Evolutionary conservation across 2,888 invertebrate species (phyloP).

Genomic region (Phytoseiulus persimilis): DNA sequence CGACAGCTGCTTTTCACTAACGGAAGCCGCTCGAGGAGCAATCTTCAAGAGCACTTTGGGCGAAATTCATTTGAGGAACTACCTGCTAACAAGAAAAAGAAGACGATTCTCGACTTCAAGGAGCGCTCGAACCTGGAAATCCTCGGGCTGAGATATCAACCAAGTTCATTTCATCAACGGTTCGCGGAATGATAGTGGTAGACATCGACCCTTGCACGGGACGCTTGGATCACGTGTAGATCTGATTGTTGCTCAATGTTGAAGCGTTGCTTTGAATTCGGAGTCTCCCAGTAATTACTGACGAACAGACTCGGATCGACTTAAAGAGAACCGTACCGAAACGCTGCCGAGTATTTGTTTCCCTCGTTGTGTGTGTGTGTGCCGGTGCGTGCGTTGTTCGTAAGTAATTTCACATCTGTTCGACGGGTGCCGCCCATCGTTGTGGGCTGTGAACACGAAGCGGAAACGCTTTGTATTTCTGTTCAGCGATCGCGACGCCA

Average conservation of each 20-base stretch:
- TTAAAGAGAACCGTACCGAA: background rate
- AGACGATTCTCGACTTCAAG: background rate
- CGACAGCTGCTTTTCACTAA: conserved; percentile 5
- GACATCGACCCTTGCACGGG: background rate
- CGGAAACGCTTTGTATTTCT: conserved; percentile 5
- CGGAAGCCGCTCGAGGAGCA: background rate
- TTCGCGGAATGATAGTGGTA: background rate
- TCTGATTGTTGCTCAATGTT: background rate
- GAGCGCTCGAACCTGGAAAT: background rate
- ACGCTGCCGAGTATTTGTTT: background rate
- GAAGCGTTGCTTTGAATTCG: background rate
- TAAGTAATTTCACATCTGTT: conserved; percentile 5
- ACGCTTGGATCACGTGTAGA: background rate
- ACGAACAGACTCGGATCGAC: background rate
- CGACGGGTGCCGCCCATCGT: conserved; percentile 5
- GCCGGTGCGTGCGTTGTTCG: background rate
- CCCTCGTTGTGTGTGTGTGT: background rate
- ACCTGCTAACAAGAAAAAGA: background rate
- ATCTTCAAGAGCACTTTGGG: background rate
- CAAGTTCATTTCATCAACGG: too few species aligned
- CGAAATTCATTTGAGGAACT: background rate
- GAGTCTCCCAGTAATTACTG: background rate
- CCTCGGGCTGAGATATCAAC: too few species aligned
- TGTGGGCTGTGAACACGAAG: conserved; percentile 5
- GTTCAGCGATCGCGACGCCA: background rate